Evolutionary conservation across 2,113 vertebrate genomes (phyloP).

Genomic region (Siniperca knerii): DNA sequence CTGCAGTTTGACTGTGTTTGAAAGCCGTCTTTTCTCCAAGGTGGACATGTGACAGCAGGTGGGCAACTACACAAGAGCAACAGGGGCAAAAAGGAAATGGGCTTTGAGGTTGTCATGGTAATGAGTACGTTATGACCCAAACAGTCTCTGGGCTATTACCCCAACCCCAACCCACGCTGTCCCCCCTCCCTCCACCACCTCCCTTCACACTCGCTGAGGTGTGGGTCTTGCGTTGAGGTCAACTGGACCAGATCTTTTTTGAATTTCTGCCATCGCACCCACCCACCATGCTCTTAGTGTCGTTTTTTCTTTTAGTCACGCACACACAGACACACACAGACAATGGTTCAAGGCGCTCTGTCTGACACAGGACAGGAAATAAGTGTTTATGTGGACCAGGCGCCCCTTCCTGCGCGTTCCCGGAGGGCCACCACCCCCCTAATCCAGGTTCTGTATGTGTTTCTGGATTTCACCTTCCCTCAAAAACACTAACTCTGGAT

Average conservation of each 20-base stretch:
- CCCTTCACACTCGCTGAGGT: constrained; percentile 42
- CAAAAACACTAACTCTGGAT: constrained; percentile 33
- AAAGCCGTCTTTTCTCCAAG: constrained; percentile 48
- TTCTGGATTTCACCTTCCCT: constrained; percentile 47
- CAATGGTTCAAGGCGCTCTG: constrained; percentile 59
- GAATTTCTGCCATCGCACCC: constrained; percentile 55
- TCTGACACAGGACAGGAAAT: constrained; percentile 84
- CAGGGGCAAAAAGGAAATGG: constrained; percentile 68
- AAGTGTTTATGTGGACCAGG: constrained; percentile 86
- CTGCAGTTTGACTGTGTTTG: constrained; percentile 46
- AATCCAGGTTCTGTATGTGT: constrained; percentile 48
- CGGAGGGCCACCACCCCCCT: constrained; percentile 29
- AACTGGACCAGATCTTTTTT: constrained; percentile 60
- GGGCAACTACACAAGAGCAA: constrained; percentile 71
- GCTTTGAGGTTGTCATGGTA: constrained; percentile 74
- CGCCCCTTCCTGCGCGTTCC: constrained; percentile 83
- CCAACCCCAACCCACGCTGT: constrained; percentile 6
- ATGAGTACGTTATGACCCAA: constrained; percentile 72
- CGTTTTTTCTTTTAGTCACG: constrained; percentile 38
- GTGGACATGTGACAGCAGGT: constrained; percentile 69
- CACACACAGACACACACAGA: constrained; percentile 36
- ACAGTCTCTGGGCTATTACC: constrained; percentile 67
- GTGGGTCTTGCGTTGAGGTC: constrained; percentile 53
- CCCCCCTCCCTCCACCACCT: background rate
- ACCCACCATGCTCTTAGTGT: constrained; percentile 33